A percentile compares a stretch with the other conserved stretches of the same genome.
Evolutionary conservation across 2,113 vertebrate genomes (phyloP).

Genomic region (Ammospiza nelsoni): DNA sequence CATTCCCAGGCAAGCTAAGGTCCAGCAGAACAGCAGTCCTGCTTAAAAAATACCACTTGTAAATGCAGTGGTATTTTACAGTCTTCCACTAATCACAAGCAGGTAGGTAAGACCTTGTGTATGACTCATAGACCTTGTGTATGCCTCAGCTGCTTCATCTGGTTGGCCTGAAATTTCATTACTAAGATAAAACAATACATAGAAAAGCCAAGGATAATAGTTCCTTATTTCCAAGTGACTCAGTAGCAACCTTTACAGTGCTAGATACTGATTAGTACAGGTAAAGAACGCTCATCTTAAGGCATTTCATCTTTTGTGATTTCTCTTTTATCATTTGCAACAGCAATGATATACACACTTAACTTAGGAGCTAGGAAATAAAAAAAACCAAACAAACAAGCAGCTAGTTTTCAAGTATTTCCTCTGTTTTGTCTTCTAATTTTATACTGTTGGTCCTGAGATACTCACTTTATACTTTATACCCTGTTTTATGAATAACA

Average conservation of each 20-base stretch:
- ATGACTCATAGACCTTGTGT: neutral
- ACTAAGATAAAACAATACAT: neutral
- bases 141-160: neutral
- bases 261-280: neutral
- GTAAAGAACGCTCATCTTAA: neutral
- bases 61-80: neutral
- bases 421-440: neutral
- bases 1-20: neutral
- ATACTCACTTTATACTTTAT: neutral
- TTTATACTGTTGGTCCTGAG: neutral
- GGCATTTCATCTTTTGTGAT: neutral
- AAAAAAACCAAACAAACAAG: neutral
- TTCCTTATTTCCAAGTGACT: neutral
- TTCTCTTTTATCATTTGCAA: neutral
- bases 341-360: neutral
- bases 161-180: neutral
- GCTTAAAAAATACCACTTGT: neutral
- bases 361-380: neutral
- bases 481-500: neutral
- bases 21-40: neutral
- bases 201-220: neutral
- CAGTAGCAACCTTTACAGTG: neutral
- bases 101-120: rapidly evolving
- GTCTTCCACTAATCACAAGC: neutral
- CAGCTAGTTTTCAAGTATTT: neutral